Base-by-base conservation (phyloP, 2,113 vertebrate species). In the Bostrychus sinensis region DNA sequence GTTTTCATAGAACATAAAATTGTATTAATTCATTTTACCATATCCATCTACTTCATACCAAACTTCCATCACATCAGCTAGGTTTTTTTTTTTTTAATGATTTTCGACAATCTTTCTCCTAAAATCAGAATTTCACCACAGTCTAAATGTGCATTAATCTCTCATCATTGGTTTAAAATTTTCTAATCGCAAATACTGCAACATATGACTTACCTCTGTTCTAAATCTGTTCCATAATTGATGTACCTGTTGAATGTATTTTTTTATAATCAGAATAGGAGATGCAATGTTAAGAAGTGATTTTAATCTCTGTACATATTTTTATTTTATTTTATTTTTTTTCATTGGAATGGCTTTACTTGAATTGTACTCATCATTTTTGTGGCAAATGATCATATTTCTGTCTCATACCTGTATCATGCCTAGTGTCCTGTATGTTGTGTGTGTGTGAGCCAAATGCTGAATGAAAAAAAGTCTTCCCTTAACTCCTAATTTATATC, bases 201-300 rank as follows among this genome's bases (percentile, higher is more conserved):
- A 39, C 37, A 26, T 79, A 68, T 64, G 20, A 63, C 75, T 83
- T 62, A 73, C 68, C 62, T 90, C 65, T 73, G 56, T 80, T 80
- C 59, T 38, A 12, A 2, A 75, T 82, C 59, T 63, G 57, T 77
- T 81, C 43, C 75, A 73, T 81, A 55, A 56, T 69, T 76, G 57
- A 84, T 66, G 59, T 72, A 86, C 79, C 70, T 66, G 84, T 72
- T 88, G 89, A 91, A 90, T 92, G 88, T 91, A 91, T 70, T 83
- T 87, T 79, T 82, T 80, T 60, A 72, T 74, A 70, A 79, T 87
- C 84, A 59, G 66, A 78, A 81, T 75, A 74, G 62, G 55, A 78
- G 72, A 80, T 72, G 82, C 79, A 80, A 65, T 19, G 51, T 28
- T 54, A 26, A 32, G 50, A 81, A 71, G 43, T 63, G 73, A 77